Base-by-base conservation (phyloP, 23 tunicate genomes). In the Ciona savignyi region DNA sequence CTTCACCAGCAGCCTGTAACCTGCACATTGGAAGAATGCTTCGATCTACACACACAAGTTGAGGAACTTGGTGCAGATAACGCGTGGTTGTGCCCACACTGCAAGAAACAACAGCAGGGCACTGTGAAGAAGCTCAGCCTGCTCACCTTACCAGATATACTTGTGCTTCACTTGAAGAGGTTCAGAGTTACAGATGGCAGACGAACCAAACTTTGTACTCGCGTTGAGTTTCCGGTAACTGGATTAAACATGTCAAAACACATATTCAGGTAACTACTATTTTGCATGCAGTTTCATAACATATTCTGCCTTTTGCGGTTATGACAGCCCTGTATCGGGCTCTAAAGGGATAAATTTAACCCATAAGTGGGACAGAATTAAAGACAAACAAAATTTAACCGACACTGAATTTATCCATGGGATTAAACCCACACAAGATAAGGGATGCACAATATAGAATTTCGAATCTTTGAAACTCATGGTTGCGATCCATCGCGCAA, bases 21-120 rank as follows among this genome's bases (percentile, higher is more conserved):
- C 25, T 90, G 97, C 75, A 73, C 97, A 2, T 63, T 90, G 74
- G 80, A 90, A 60, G 97, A 90, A 62, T 90, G 97, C 80, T 90
- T 90, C 63, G 97, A 90, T 73, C 76, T 83, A 0, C 70, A 76
- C 51, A 90, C 89, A 4, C 76, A 83, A 61, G 91, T 60, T 28
- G 97, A 90, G 60, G 82, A 78, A 27, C 62, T 90, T 60, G 84
- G 71, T 2, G 61, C 71, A 20, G 97, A 90, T 1, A 74, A 90
- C 62, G 66, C 85, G 1, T 90, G 97, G 97, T 23, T 70, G 35
- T 90, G 97, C 67, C 89, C 89, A 19, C 81, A 73, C 72, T 90
- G 97, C 48, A 49, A 78, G 34, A 83, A 83, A 56, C 76, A 62
- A 31, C 80, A 83, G 62, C 85, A 90, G 21, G 89, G 85, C 23